Base-by-base conservation (phyloP, 1,140 invertebrate species). In the Platyscapa corneri region DNA sequence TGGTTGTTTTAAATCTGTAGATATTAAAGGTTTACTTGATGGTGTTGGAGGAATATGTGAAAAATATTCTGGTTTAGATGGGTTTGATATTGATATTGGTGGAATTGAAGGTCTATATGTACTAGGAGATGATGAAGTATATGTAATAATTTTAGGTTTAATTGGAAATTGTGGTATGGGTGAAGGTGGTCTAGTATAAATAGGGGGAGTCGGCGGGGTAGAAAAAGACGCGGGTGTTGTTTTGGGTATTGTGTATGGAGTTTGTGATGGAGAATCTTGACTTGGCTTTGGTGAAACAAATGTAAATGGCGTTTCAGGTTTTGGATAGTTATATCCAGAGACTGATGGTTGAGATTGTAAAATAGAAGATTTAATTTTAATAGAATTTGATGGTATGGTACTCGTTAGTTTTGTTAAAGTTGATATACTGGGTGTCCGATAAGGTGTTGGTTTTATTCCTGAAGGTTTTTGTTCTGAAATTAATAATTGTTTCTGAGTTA, bases 321-420 rank as follows among this genome's bases (percentile, higher is more conserved):
- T 72, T 14, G 84, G 65, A 46, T 88, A 88, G 46, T 20, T 18
- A 39, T 89, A 89, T 23, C 82, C 86, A 20, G 65, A 10, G 42
- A 32, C 56, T 78, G 86, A 42, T 27, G 75, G 49, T 65, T 74
- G 67, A n/a, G 86, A 77, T 74, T 74, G 30, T 46, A n/a, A n/a
- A n/a, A 23, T 8, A 37, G 84, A 46, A 23, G 85, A 46, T 49
- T 87, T 65, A 10, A 79, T 82, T 64, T 67, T 39, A 27, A 78
- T 46, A 46, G 42, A 46, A 12, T 20, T 80, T 64, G 78, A 42
- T 49, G 78, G 79, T 46, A 76, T n/a, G 8, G 84, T 80, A 39
- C 42, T 27, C 2, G 49, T 12, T 53, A 16, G 10, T 53, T 3
- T 53, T 53, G 34, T 3, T 49, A 32, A 81, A 39, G 23, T 3